phyloP scores from a whole-genome alignment of 2,888 invertebrate genomes.

The Acrocyrtus sp. region DNA sequence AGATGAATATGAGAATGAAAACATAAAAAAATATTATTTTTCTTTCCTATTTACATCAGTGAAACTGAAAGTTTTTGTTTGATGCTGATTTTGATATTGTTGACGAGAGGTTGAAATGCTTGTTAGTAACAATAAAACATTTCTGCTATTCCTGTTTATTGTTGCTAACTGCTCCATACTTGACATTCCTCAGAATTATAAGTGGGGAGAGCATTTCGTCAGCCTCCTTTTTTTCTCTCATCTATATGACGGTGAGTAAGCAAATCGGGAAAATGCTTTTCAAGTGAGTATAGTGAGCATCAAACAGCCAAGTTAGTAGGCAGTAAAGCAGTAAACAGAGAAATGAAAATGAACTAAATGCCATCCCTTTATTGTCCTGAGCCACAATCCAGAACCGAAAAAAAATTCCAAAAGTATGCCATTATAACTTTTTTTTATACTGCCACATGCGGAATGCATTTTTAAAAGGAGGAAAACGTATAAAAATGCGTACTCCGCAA shows the following conservation, averaged over 20 bases:
- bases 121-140: constrained; percentile 49
- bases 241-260: no score
- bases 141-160: constrained; percentile 50
- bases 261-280: no score
- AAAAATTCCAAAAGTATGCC: constrained; percentile 49
- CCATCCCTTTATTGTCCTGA: constrained; percentile 47
- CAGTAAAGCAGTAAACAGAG: no score
- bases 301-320: no score
- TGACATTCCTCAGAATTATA: no score
- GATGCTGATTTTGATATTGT: constrained; percentile 45
- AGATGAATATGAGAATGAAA: neutral
- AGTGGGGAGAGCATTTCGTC: no score
- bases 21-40: constrained; percentile 2
- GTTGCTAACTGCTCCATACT: constrained; percentile 50
- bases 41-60: no score
- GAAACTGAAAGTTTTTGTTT: constrained; percentile 23
- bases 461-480: no score
- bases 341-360: constrained; percentile 40
- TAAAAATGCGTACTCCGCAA: constrained; percentile 11
- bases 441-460: no score
- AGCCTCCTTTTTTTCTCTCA: no score
- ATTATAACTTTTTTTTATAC: constrained; percentile 37
- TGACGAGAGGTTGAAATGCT: constrained; percentile 46
- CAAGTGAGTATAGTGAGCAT: no score
- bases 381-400: constrained; percentile 50